Percentiles rank a stretch among this genome's conserved stretches.
phyloP scores from a whole-genome alignment of 2,888 invertebrate genomes.

The Melanostoma scalare region DNA sequence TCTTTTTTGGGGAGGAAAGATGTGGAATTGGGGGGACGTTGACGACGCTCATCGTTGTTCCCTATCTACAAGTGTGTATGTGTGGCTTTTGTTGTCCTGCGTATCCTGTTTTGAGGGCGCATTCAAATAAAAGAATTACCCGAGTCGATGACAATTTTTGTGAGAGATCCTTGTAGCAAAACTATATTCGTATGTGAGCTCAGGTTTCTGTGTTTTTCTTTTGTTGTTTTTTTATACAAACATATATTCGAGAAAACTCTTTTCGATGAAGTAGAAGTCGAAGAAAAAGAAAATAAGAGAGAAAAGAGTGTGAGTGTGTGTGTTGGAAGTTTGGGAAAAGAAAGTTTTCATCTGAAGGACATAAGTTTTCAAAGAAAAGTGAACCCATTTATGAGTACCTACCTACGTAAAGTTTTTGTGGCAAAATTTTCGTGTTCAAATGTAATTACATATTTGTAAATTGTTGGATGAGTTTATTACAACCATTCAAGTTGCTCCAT shows the following conservation, averaged over 20 bases:
- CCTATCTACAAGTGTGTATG: constrained; percentile 24
- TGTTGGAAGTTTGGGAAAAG: constrained; percentile 33
- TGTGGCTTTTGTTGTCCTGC: constrained; percentile 71
- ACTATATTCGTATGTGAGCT: constrained; percentile 24
- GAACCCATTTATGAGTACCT: constrained; percentile 44
- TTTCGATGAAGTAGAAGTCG: constrained; percentile 26
- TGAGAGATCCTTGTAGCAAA: constrained; percentile 6
- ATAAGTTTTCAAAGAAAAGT: constrained; percentile 65
- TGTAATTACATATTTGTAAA: constrained; percentile 60
- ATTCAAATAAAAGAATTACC: constrained; percentile 61
- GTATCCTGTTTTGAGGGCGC: constrained; percentile 70
- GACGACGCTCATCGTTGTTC: constrained; percentile 26
- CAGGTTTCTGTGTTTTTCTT: constrained; percentile 2
- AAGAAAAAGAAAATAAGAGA: constrained; percentile 12
- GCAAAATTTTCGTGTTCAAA: constrained; percentile 49
- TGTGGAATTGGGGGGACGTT: not conserved
- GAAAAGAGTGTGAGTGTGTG: constrained; percentile 14
- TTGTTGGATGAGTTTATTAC: constrained; percentile 37
- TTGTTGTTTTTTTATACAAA: not conserved
- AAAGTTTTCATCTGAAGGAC: constrained; percentile 55
- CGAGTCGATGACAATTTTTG: constrained; percentile 61
- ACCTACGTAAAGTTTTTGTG: constrained; percentile 37
- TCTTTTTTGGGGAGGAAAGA: constrained; percentile 29
- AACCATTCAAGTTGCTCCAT: constrained; percentile 10
- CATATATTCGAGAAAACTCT: constrained; percentile 2